phyloP scores from a whole-genome alignment of 2,888 invertebrate species.

The Mythimna pallens region DNA sequence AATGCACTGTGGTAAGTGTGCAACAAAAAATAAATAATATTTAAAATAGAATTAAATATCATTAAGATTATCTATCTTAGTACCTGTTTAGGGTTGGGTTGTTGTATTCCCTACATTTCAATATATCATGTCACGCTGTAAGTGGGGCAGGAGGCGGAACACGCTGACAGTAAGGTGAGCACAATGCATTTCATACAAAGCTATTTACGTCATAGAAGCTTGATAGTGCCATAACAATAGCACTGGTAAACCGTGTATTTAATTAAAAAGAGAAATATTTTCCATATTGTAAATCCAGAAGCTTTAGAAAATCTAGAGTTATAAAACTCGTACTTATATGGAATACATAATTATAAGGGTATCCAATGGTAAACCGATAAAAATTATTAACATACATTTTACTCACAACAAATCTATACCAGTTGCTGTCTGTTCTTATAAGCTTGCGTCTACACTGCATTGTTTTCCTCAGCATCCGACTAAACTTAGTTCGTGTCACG shows the following conservation, averaged over 20 bases:
- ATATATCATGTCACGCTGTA: constrained; percentile 3
- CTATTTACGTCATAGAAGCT: not conserved
- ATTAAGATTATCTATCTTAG: too few relatives aligned
- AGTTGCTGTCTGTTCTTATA: not conserved
- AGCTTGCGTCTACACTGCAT: not conserved
- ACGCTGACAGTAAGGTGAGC: constrained; percentile 16
- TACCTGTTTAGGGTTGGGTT: too few relatives aligned
- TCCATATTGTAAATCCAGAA: not conserved
- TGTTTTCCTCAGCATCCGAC: not conserved
- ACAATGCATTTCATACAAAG: constrained; percentile 32
- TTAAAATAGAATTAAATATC: too few relatives aligned
- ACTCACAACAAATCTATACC: not conserved
- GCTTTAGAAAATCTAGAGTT: not conserved
- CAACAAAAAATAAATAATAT: too few relatives aligned
- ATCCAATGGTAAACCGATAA: not conserved
- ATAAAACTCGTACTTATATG: too few relatives aligned
- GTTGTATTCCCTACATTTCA: not conserved
- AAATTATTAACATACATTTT: not conserved
- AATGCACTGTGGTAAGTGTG: too few relatives aligned
- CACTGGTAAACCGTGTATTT: not conserved
- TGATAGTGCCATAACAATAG: constrained; percentile 15
- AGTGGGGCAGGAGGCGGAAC: constrained; percentile 17
- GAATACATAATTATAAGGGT: too few relatives aligned
- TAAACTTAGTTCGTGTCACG: constrained; percentile 2
- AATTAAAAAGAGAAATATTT: not conserved